phyloP scores from a whole-genome alignment of 2,113 vertebrate genomes.

The Cinclus cinclus region DNA sequence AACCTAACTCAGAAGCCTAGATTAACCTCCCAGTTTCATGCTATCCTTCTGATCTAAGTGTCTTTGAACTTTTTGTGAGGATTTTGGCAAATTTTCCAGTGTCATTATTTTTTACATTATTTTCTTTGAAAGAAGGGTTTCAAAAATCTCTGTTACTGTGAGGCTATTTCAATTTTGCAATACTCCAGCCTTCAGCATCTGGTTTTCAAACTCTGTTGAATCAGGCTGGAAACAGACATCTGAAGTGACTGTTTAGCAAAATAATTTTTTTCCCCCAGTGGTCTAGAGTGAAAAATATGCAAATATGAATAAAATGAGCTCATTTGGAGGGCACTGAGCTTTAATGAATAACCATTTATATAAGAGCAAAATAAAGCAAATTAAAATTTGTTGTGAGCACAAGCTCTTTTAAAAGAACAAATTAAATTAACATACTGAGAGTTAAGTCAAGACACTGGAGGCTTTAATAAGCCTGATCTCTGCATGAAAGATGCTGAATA shows the following conservation, averaged over 20 bases:
- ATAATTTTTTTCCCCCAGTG: background rate
- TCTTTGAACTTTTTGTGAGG: background rate
- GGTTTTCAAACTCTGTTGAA: background rate
- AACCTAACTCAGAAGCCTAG: background rate
- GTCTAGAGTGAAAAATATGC: slow-evolving; percentile 45
- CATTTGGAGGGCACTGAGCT: slow-evolving; percentile 14
- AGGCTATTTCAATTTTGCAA: background rate
- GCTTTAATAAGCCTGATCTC: background rate
- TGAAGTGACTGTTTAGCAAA: slow-evolving; percentile 22
- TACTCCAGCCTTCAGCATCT: background rate
- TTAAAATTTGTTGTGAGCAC: slow-evolving; percentile 39
- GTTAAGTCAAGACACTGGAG: slow-evolving; percentile 11
- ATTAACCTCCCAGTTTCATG: background rate
- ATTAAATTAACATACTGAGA: slow-evolving; percentile 23
- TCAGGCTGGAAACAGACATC: background rate
- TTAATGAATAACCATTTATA: slow-evolving; percentile 49
- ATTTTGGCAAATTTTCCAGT: background rate
- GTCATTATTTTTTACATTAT: background rate
- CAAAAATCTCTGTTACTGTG: background rate
- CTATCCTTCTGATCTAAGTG: background rate
- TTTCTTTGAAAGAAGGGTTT: background rate
- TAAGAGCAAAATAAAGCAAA: slow-evolving; percentile 25
- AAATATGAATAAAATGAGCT: slow-evolving; percentile 26
- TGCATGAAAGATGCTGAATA: background rate
- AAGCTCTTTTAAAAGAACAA: slow-evolving; percentile 30